Conservation (phyloP, 2,797 vertebrate species). For the Furcifer pardalis region DNA sequence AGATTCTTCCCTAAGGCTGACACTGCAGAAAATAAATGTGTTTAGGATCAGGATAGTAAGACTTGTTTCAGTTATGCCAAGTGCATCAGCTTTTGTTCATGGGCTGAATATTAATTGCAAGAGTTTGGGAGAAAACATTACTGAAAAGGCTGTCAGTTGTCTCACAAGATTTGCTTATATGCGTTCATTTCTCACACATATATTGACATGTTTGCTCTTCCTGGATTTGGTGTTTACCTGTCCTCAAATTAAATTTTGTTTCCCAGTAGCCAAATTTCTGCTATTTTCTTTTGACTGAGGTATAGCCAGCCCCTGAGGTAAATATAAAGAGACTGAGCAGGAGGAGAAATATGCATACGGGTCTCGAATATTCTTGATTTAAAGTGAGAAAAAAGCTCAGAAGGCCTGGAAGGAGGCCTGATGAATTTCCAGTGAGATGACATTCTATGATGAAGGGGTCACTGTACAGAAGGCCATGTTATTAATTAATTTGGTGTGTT, state of each 20-base stretch:
- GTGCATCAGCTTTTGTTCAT: too few relatives aligned
- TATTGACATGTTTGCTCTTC: not conserved
- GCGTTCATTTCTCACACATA: not conserved
- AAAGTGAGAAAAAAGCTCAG: not conserved
- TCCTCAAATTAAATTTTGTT: not conserved
- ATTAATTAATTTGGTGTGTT: not conserved
- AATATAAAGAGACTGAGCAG: not conserved
- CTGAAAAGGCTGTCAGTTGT: not conserved
- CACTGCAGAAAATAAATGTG: not conserved
- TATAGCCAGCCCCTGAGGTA: not conserved
- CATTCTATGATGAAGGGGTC: too few relatives aligned
- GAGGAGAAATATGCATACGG: not conserved
- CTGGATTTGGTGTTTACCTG: not conserved
- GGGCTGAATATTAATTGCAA: too few relatives aligned
- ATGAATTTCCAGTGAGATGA: too few relatives aligned
- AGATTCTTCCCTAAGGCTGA: not conserved
- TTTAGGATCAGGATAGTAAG: not conserved
- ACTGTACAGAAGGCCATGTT: not conserved
- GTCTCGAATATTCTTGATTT: not conserved
- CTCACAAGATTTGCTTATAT: not conserved
- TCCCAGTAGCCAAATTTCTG: not conserved
- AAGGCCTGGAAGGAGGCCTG: too few relatives aligned
- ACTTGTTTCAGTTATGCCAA: not conserved
- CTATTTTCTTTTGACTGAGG: not conserved
- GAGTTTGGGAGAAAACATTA: not conserved